Evolutionary conservation across 2,797 vertebrate genomes (phyloP), one percentile per base, ranked within the genome.

Genomic region (Pipistrellus pygmaeus): DNA sequence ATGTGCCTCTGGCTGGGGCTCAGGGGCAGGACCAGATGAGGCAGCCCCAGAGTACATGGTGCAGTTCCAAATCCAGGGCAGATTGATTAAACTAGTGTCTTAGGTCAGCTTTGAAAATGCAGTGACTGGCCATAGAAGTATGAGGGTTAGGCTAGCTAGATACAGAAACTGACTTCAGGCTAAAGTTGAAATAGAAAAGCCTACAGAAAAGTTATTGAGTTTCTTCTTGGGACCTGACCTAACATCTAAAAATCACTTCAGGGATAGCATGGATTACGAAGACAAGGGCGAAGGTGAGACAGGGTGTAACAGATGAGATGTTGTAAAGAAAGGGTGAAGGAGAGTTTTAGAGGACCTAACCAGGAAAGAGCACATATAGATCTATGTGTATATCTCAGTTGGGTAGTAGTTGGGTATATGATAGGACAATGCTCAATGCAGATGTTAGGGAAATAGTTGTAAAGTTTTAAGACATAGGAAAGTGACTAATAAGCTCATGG

Each of bases 51-150:
- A 1, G 15, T 64, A 3, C n/a, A 66, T 51, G 87, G 55, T 32
- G 80, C 30, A 69, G 35, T 97, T 97, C 91, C 90, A 96, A 71
- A 89, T 90, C 91, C 86, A 97, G 96, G 91, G 44, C 0, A 80
- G 90, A 88, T 75, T 93, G 91, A 82, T 72, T 84, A 92, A 21
- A 75, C 71, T 96, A 82, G 0, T 51, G 91, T 97, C 75, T 95
- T 83, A 95, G 48, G 93, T 96, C 93, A 82, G 69, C 76, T 88
- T 95, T 92, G 90, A 97, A 97, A 84, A 66, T 15, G 5, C 53
- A 27, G 13, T 48, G 46, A 60, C 35, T 96, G 71, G 96, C 95
- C 94, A 78, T 35, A 91, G 60, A 66, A 94, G 78, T 62, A 96
- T 76, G 94, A 97, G 81, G 81, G 87, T 44, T 76, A 96, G 85